Evolutionary conservation across 2,113 vertebrate species (phyloP).

Genomic region (Peromyscus maniculatus): DNA sequence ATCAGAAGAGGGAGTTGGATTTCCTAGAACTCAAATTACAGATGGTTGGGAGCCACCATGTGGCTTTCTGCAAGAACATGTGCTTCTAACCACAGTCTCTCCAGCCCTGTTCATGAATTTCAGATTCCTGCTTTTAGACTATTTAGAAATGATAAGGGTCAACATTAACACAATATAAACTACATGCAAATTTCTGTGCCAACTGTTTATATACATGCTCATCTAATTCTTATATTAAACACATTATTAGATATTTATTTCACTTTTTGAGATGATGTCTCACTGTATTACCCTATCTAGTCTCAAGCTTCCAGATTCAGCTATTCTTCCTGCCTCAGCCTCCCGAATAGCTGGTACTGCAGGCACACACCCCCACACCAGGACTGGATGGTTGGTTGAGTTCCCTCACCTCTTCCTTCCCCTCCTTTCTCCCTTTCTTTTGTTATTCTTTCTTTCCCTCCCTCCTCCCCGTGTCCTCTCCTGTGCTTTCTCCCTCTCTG

Average conservation of each 20-base stretch:
- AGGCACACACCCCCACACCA: neutral
- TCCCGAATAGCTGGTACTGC: neutral
- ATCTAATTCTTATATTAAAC: slow-evolving; percentile 28
- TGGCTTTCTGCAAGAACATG: neutral
- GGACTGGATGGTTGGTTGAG: neutral
- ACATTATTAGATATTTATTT: neutral
- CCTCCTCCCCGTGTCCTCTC: neutral
- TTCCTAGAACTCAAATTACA: neutral
- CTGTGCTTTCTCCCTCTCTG: neutral
- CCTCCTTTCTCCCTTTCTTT: neutral
- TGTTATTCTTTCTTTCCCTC: neutral
- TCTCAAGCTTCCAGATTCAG: neutral
- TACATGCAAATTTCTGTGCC: neutral
- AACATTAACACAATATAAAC: slow-evolving; percentile 8
- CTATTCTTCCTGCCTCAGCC: neutral
- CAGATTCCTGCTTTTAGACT: slow-evolving; percentile 33
- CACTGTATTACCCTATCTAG: neutral
- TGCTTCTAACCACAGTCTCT: neutral
- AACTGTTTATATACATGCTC: neutral
- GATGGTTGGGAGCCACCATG: neutral
- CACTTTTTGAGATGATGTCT: neutral
- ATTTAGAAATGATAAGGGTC: neutral
- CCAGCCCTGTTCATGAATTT: neutral
- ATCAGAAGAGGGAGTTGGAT: neutral
- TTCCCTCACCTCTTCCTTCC: neutral